Conservation (phyloP, 2,797 vertebrate species). For the Champsocephalus gunnari region DNA sequence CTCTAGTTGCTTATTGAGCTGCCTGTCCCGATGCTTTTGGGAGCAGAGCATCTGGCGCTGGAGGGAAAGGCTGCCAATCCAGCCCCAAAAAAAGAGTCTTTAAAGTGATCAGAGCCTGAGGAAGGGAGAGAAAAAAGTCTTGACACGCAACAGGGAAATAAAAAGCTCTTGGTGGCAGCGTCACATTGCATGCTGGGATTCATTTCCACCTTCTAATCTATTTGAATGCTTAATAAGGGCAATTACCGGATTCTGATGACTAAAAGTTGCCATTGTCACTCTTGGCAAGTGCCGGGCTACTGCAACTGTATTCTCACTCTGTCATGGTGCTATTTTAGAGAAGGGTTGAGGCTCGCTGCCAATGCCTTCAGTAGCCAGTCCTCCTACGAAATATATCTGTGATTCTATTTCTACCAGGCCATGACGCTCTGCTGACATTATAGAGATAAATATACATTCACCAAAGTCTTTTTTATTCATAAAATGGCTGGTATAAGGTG, state of each 20-base stretch:
- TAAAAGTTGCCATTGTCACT: constrained; percentile 40
- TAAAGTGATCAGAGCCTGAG: constrained; percentile 47
- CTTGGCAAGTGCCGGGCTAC: constrained; percentile 36
- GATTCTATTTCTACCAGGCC: constrained; percentile 33
- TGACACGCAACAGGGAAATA: constrained; percentile 9
- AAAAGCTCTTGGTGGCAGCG: constrained; percentile 5
- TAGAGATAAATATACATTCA: constrained; percentile 10
- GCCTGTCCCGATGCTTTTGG: constrained; percentile 53
- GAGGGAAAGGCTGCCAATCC: constrained; percentile 51
- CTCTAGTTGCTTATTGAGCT: constrained; percentile 37
- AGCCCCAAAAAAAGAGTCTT: constrained; percentile 26
- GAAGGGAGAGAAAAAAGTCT: neutral
- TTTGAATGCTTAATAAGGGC: constrained; percentile 31
- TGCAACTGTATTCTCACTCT: constrained; percentile 32
- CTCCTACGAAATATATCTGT: constrained; percentile 34
- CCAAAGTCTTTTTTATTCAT: neutral
- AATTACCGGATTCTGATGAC: constrained; percentile 28
- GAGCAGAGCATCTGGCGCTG: constrained; percentile 70
- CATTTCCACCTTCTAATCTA: constrained; percentile 28
- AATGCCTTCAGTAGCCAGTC: constrained; percentile 23
- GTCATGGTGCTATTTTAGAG: constrained; percentile 45
- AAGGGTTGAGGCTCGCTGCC: constrained; percentile 26
- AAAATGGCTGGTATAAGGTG: neutral
- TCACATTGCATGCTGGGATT: constrained; percentile 7
- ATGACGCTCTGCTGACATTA: constrained; percentile 33